Conservation (phyloP, 1,140 invertebrate genomes). For the Meloidogyne chitwoodi region DNA sequence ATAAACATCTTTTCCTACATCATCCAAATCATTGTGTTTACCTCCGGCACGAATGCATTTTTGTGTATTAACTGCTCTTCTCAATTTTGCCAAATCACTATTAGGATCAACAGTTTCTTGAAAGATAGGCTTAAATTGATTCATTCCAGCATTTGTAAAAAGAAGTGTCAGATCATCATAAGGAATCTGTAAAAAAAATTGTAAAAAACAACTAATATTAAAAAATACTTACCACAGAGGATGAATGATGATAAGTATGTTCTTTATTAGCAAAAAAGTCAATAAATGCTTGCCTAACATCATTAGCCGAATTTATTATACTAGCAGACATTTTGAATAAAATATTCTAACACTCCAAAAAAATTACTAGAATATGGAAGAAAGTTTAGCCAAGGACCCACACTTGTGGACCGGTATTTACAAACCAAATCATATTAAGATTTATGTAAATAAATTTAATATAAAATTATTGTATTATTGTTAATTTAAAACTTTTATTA, state of each 20-base stretch:
- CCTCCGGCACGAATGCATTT: conserved; percentile 98
- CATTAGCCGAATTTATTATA: conserved; percentile 21
- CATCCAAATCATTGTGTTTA: conserved; percentile 95
- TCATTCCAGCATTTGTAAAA: conserved; percentile 97
- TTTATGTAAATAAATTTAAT: no score
- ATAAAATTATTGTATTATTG: no score
- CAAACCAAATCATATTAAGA: no score
- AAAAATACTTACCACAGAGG: conserved; percentile 68
- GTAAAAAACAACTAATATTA: conserved; percentile 57
- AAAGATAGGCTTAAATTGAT: conserved; percentile 94
- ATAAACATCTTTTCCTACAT: conserved; percentile 99
- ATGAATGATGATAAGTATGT: conserved; percentile 78
- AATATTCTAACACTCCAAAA: no score
- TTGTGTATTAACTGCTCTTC: conserved; percentile 74
- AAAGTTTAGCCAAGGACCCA: no score
- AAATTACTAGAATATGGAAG: no score
- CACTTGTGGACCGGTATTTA: no score
- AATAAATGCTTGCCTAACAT: conserved; percentile 66
- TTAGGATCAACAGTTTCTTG: conserved; percentile 67
- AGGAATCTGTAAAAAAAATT: conserved; percentile 67
- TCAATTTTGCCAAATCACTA: conserved; percentile 72
- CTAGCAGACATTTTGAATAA: neutral
- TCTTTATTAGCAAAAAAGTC: conserved; percentile 72
- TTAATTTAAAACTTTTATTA: no score
- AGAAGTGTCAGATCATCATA: conserved; percentile 76